Evolutionary conservation across 37 sponge, comb jelly and placozoan genomes (phyloP).

Genomic region (Petrosia ficiformis): DNA sequence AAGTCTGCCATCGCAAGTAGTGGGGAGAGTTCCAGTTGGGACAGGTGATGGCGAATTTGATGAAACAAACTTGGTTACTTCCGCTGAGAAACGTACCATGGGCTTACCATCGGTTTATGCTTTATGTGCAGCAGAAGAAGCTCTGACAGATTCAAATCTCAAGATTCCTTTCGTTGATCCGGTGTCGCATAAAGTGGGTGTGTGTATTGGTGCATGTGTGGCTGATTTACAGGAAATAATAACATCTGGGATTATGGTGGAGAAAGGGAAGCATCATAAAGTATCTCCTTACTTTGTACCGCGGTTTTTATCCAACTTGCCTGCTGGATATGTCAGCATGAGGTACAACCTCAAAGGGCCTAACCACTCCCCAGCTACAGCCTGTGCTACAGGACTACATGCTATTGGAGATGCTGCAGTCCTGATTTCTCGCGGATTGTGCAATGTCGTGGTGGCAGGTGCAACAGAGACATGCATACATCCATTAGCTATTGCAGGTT

Average conservation of each 20-base stretch:
- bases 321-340: conserved; percentile 80
- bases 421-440: conserved; percentile 65
- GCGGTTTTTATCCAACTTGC: conserved; percentile 75
- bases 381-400: conserved; percentile 89
- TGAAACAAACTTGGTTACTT: conserved; percentile 23
- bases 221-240: not conserved
- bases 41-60: conserved; percentile 35
- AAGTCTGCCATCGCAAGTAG: conserved; percentile 59
- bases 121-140: conserved; percentile 49
- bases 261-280: conserved; percentile 22
- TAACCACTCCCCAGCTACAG: conserved; percentile 82
- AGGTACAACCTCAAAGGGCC: conserved; percentile 80
- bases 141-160: conserved; percentile 57
- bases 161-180: not conserved
- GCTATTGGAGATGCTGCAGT: conserved; percentile 77
- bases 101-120: conserved; percentile 31
- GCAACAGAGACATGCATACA: conserved; percentile 59
- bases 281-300: conserved; percentile 93
- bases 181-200: not conserved
- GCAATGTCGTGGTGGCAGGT: conserved; percentile 85
- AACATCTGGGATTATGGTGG: not conserved
- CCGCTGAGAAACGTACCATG: conserved; percentile 50
- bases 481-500: conserved; percentile 74
- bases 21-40: conserved; percentile 59
- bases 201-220: not conserved